These are phyloP conservation scores for Nesoenas mayeri DNA, from an alignment of 2,113 vertebrate genomes.

Conservation along the genomic window DNA sequence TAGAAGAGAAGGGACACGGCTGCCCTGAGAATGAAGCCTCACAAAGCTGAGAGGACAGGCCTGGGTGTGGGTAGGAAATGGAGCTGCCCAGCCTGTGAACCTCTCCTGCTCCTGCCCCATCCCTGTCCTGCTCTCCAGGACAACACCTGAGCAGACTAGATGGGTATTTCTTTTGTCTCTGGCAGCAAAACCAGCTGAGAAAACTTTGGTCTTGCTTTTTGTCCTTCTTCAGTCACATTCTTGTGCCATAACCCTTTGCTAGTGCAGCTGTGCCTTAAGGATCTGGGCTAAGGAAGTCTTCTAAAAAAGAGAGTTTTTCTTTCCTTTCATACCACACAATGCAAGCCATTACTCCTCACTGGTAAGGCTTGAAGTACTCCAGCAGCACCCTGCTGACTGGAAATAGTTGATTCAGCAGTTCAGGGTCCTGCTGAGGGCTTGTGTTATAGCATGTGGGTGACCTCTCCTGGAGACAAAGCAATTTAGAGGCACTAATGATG, in stretches of 20 bases:
- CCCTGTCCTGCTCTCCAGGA: not conserved
- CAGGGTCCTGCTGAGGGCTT: not conserved
- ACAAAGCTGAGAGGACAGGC: not conserved
- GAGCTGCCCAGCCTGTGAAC: not conserved
- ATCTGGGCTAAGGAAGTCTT: not conserved
- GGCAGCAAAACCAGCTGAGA: not conserved
- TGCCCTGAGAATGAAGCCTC: not conserved
- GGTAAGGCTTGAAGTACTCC: not conserved
- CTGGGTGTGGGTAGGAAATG: fast-evolving
- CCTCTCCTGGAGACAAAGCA: not conserved
- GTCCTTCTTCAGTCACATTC: not conserved
- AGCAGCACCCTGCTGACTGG: not conserved
- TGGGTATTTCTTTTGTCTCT: not conserved
- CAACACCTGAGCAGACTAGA: not conserved
- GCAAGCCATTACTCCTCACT: not conserved
- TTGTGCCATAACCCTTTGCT: not conserved
- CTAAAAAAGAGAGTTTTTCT: not conserved
- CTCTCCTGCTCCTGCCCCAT: not conserved
- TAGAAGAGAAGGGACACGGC: not conserved
- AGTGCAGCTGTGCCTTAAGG: not conserved
- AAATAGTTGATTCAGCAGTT: not conserved
- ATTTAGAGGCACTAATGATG: not conserved
- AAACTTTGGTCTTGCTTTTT: not conserved
- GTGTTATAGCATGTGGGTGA: not conserved
- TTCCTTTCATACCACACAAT: fast-evolving